phyloP scores from a whole-genome alignment of 2,797 vertebrate species.

The Tapirus indicus region DNA sequence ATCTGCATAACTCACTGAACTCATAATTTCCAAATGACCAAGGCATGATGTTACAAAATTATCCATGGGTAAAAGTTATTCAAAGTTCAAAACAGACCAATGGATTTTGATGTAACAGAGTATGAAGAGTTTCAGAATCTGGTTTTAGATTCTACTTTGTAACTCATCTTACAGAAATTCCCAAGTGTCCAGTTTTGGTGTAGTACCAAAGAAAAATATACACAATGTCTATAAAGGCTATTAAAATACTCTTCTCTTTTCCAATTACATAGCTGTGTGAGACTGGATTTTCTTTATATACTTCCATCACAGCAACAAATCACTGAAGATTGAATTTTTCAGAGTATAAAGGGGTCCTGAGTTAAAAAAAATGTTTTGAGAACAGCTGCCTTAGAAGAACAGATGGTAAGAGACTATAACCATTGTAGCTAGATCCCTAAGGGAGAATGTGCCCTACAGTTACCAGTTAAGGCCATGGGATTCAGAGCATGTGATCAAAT shows the following conservation, averaged over 20 bases:
- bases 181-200: background rate
- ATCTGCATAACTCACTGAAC: background rate
- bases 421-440: background rate
- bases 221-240: background rate
- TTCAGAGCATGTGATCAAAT: background rate
- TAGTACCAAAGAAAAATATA: background rate
- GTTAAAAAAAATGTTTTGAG: background rate
- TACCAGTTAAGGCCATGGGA: background rate
- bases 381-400: slow-evolving; percentile 13
- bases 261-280: background rate
- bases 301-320: background rate
- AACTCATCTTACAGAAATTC: background rate
- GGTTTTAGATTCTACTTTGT: slow-evolving; percentile 15
- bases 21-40: background rate
- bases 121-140: background rate
- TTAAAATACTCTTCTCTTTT: background rate
- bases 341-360: background rate
- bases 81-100: background rate
- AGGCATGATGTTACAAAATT: background rate
- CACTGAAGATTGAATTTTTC: background rate
- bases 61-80: background rate
- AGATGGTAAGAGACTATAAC: background rate
- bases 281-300: background rate
- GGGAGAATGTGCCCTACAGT: background rate
- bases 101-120: background rate